Evolutionary conservation across 2,797 vertebrate genomes (phyloP).

Genomic region (Ptychadena robeensis): DNA sequence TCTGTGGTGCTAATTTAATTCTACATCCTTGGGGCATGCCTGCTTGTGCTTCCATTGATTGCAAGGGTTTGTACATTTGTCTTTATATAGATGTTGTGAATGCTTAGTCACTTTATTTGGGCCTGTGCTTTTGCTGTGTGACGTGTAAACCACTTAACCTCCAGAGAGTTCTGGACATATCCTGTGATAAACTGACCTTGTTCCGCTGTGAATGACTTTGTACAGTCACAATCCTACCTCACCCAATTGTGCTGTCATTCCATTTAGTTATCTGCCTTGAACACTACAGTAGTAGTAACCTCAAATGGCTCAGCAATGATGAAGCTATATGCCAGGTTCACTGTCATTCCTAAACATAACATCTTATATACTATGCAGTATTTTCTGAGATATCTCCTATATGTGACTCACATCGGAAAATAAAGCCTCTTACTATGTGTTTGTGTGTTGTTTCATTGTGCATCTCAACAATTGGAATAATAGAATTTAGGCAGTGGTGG

Average conservation of each 20-base stretch:
- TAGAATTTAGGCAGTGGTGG: no score
- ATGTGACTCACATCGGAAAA: slow-evolving; percentile 19
- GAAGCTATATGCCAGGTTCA: neutral
- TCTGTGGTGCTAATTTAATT: neutral
- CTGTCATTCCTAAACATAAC: slow-evolving; percentile 1
- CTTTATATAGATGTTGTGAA: neutral
- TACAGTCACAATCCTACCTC: slow-evolving; percentile 44
- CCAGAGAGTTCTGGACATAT: neutral
- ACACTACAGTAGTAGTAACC: slow-evolving; percentile 6
- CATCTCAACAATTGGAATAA: no score
- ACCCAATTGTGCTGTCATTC: slow-evolving; percentile 23
- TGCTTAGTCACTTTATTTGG: neutral
- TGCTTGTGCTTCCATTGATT: no score
- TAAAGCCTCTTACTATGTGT: slow-evolving; percentile 20
- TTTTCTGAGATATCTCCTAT: slow-evolving; percentile 9
- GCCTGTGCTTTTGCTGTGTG: neutral
- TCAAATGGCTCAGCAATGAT: neutral
- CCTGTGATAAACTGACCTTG: neutral
- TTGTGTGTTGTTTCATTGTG: neutral
- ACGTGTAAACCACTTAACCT: neutral
- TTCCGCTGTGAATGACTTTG: slow-evolving; percentile 36
- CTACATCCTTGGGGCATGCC: neutral
- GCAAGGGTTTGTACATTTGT: neutral
- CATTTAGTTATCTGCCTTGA: neutral
- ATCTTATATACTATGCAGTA: slow-evolving; percentile 11